These are phyloP conservation scores for Drosophila kanapiae DNA, from an alignment of 1,140 invertebrate genomes.

Conservation along the genomic window DNA sequence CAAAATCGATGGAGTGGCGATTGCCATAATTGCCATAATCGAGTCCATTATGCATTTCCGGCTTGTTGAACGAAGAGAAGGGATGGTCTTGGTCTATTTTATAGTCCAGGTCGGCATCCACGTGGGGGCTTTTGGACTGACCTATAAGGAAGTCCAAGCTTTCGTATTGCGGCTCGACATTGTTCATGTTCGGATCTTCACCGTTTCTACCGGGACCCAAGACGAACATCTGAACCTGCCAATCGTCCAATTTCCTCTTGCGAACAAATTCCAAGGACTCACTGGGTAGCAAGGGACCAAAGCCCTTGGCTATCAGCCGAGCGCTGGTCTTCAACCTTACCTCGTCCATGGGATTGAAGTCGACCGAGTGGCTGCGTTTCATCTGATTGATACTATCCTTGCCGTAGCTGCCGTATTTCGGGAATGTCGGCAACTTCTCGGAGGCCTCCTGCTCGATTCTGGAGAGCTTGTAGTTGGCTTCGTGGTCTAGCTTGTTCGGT, in stretches of 20 bases:
- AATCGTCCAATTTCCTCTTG: constrained; percentile 23
- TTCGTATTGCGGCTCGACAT: not conserved
- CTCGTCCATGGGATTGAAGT: constrained; percentile 79
- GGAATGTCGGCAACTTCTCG: constrained; percentile 28
- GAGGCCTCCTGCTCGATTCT: constrained; percentile 78
- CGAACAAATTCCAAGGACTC: constrained; percentile 40
- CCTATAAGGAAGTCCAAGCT: not conserved
- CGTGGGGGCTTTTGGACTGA: too few relatives aligned
- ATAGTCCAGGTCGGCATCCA: constrained; percentile 35
- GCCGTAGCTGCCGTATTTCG: not conserved
- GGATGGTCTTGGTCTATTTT: constrained; percentile 41
- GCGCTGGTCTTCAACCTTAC: constrained; percentile 78
- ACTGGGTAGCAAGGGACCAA: constrained; percentile 76
- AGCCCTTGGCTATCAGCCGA: constrained; percentile 68
- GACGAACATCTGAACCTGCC: not conserved
- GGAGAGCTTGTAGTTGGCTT: constrained; percentile 82
- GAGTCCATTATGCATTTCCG: constrained; percentile 11
- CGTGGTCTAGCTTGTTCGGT: constrained; percentile 67
- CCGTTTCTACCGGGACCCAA: not conserved
- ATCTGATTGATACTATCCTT: not conserved
- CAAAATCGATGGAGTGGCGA: too few relatives aligned
- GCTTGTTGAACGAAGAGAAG: constrained; percentile 23
- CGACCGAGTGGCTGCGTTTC: constrained; percentile 47
- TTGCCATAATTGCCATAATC: constrained; percentile 6
- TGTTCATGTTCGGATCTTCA: not conserved